Evolutionary conservation across 2,797 vertebrate genomes (phyloP), one percentile per base, ranked within the genome.

Genomic region (Aselliscus stoliczkanus): DNA sequence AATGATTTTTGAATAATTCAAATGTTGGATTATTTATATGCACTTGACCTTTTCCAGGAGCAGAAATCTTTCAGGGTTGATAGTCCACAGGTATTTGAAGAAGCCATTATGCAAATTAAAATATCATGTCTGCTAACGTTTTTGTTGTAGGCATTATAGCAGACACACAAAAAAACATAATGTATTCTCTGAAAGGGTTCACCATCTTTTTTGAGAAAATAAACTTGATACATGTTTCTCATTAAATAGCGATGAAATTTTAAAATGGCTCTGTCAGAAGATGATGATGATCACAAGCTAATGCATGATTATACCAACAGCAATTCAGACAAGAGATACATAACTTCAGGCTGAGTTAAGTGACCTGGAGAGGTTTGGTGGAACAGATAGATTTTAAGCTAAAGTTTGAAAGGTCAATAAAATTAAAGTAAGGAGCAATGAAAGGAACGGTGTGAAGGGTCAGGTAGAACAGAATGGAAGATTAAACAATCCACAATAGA

Each of bases 1-100:
- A 97, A 83, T 76, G 42, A 89, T 83, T 94, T 94, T 86, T 88
- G 7, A 96, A 97, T 95, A 95, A 92, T 95, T 97, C 88, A 97
- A 93, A 82, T 96, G 81, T 96, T 96, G 31, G 94, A 88, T 93
- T 92, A 90, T 93, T 96, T 65, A 85, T 88, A 94, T 69, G 62
- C 56, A 95, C 54, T 90, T 95, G 96, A 96, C 77, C 72, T 96
- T 96, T 85, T 95, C 77, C n/a, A 77, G 65, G 67, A 77, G 60
- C 42, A 93, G 81, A 97, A 95, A 90, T 92, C 67, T 96, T 89
- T 95, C 85, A 94, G 70, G 93, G 92, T 52, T 94, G 80, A 94
- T 93, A 79, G 83, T 93, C 93, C 94, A 34, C 29, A 90, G 67
- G 80, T 94, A 94, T 94, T 92, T 88, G 92, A 87, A 94, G 87